These are phyloP conservation scores for Holacanthella duospinosa DNA, from an alignment of 2,888 invertebrate genomes.

Conservation along the genomic window DNA sequence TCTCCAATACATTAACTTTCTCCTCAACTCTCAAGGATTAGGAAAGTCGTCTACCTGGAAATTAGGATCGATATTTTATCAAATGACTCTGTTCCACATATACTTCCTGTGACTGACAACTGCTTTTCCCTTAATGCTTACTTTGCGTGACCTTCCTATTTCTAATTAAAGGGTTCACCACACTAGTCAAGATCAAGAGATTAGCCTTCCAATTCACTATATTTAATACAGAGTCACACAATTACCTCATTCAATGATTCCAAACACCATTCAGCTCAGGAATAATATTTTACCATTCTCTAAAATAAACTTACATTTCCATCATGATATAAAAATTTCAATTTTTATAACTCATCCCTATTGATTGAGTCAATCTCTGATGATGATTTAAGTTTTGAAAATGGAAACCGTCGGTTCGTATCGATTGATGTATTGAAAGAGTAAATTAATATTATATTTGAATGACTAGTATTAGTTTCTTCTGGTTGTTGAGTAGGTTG, in stretches of 20 bases:
- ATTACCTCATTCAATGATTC: not conserved
- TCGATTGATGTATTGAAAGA: no score
- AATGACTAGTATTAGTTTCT: no score
- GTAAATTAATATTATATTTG: no score
- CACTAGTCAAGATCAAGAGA: conserved; percentile 12
- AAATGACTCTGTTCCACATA: conserved; percentile 14
- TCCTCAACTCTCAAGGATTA: not conserved
- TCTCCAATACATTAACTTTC: no score
- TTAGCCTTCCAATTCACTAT: not conserved
- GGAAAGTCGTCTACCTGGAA: not conserved
- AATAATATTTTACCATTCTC: not conserved
- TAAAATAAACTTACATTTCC: not conserved
- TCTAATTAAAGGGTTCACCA: conserved; percentile 38
- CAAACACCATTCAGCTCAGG: no score
- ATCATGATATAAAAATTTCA: not conserved
- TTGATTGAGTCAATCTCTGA: no score
- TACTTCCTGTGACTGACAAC: conserved; percentile 35
- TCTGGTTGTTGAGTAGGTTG: no score
- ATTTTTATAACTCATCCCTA: not conserved
- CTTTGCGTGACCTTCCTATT: conserved; percentile 33
- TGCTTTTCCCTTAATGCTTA: conserved; percentile 37
- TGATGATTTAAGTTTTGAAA: no score
- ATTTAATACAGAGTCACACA: not conserved
- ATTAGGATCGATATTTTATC: conserved; percentile 25
- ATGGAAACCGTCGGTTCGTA: no score